These are phyloP conservation scores for Zelostemma sp. DNA, from an alignment of 1,140 invertebrate genomes.

Conservation along the genomic window DNA sequence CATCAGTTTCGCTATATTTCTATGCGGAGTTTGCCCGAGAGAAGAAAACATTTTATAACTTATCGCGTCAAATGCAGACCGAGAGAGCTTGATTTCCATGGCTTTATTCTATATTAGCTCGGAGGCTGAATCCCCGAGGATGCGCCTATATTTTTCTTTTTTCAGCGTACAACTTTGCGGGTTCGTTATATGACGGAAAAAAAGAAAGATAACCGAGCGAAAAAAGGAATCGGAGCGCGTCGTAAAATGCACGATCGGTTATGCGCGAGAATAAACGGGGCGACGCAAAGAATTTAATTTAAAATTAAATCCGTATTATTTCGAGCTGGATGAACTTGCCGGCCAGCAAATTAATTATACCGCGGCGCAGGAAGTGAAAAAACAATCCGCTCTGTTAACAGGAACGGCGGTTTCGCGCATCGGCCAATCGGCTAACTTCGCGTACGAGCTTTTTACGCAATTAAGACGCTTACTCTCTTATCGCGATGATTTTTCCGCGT, in stretches of 20 bases:
- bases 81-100: slow-evolving; percentile 5
- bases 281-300: slow-evolving; percentile 38
- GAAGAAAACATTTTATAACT: background rate
- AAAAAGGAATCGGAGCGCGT: slow-evolving; percentile 18
- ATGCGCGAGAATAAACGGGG: slow-evolving; percentile 21
- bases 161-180: slow-evolving; percentile 8
- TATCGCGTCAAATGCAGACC: slow-evolving; percentile 2
- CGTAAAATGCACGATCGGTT: slow-evolving; percentile 29
- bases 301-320: slow-evolving; percentile 40
- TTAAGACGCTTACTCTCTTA: slow-evolving; percentile 2
- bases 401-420: background rate
- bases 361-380: slow-evolving; percentile 14
- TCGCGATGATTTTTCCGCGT: slow-evolving; percentile 3
- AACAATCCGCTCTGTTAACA: background rate
- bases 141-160: background rate
- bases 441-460: slow-evolving; percentile 1
- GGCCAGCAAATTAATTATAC: slow-evolving; percentile 36
- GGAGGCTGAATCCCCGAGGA: slow-evolving; percentile 12
- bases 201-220: slow-evolving; percentile 7
- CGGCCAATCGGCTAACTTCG: slow-evolving; percentile 12
- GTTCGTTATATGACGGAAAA: slow-evolving; percentile 8
- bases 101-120: slow-evolving; percentile 12
- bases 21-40: background rate
- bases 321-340: slow-evolving; percentile 12
- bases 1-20: background rate